Base-by-base conservation (phyloP, 2,797 vertebrate species). In the Malurus leucopterus region DNA sequence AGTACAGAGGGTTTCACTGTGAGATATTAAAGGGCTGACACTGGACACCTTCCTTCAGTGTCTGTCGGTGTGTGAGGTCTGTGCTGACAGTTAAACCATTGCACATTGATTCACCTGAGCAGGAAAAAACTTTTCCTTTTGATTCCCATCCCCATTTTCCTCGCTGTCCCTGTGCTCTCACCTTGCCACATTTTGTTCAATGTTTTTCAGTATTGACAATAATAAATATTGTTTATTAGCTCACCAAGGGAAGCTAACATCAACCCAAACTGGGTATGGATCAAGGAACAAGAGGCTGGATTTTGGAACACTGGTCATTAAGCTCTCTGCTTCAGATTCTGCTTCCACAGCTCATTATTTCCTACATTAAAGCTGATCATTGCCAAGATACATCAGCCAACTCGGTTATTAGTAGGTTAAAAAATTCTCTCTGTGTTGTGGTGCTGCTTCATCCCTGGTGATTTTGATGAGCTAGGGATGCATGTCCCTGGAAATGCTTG, bases 131-230 rank as follows among this genome's bases (percentile, higher is more conserved):
- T 81, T 72, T 55, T 65, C 24, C 24, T 64, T 83, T 74, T 40
- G 47, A 40, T 47, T 34, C 74, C 9, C 10, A 69, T 23, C 13
- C 7, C 30, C 11, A 2, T 38, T 22, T 58, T 55, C 24, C 27
- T 62, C 22, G 1, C 22, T 34, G 21, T 21, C 11, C 23, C 38
- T 41, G 26, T 12, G 15, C 2, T 11, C 21, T 36, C 9, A 8
- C 30, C 8, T 50, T 54, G 22, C 49, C 30, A 6, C 0, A 0
- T 41, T 67, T 44, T 30, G 9, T 20, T 32, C 47, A 15, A 20
- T 36, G 14, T 36, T 36, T 36, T 36, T 36, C 1, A 1, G 7
- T 3, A 18, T 5, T 15, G 34, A 9, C 64, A 51, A 20, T 22
- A 34, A 41, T 13, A 11, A 55, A 38, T 12, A 36, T 18, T 2